Conservation (phyloP, 2,113 vertebrate species). For the Siphamia tubifer region DNA sequence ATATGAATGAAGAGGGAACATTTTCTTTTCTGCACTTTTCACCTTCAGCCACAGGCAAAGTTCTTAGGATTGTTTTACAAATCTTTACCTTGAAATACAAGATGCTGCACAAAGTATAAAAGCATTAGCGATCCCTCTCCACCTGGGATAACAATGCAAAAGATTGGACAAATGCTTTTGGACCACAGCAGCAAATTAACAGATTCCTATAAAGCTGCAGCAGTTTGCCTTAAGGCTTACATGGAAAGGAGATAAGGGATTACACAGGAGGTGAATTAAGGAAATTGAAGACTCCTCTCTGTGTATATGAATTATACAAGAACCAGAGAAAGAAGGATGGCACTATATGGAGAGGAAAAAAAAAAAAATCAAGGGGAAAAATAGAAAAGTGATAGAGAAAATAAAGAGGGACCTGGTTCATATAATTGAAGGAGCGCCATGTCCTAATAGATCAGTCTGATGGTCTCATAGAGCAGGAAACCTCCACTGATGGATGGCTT, state of each 20-base stretch:
- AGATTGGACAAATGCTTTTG: conserved; percentile 17
- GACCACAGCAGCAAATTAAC: conserved; percentile 14
- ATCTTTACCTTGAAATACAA: not conserved
- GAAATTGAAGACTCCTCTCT: conserved; percentile 6
- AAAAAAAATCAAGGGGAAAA: conserved; percentile 17
- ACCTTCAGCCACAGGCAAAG: not conserved
- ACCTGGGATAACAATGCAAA: not conserved
- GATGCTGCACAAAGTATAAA: not conserved
- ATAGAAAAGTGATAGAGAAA: conserved; percentile 4
- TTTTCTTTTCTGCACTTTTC: not conserved
- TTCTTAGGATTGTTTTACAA: not conserved
- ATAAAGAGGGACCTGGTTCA: conserved; percentile 1
- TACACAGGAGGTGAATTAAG: conserved; percentile 33
- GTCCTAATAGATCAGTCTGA: conserved; percentile 32
- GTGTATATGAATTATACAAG: not conserved
- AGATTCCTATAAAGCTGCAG: conserved; percentile 19
- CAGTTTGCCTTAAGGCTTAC: conserved; percentile 10
- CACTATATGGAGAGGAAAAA: not conserved
- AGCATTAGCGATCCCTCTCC: not conserved
- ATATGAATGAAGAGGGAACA: not conserved
- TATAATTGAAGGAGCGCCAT: conserved; percentile 18
- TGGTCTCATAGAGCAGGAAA: conserved; percentile 51
- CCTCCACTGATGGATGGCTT: conserved; percentile 52
- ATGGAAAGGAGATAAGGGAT: not conserved
- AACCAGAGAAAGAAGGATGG: not conserved